Evolutionary conservation across 2,888 invertebrate genomes (phyloP), one percentile per base, ranked within the genome.

Genomic region (Sipunculus nudus): DNA sequence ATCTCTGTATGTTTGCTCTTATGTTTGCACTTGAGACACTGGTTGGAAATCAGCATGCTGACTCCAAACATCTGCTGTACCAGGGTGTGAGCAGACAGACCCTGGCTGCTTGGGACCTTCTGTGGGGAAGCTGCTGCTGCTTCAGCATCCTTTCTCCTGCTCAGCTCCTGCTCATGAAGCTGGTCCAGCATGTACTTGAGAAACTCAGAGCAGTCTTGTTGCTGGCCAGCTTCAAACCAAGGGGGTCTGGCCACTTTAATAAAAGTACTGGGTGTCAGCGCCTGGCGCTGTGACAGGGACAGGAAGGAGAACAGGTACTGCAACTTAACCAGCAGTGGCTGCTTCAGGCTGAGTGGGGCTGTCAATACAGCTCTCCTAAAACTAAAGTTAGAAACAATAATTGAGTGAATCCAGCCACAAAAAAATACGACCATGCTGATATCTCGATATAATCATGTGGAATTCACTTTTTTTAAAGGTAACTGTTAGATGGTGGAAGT

Each of bases 151-250:
- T n/a, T n/a, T n/a, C n/a, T n/a, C n/a, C n/a, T n/a, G 59, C 52
- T 10, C 47, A 62, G 86, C 74, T 90, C 90, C 73, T 92, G 91
- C 65, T 92, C 92, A 65, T 92, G 90, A 56, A 94, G 81, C 57
- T 89, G 85, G 79, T 91, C 90, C 72, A 91, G 85, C 10, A 91
- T 87, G 86, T 76, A 91, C 48, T 91, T 90, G 56, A 93, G 84
- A 84, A 92, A 93, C 84, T 94, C 94, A 0, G 92, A 92, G 82
- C 93, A 93, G 75, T 94, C 94, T 76, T 94, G 94, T 75, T 94
- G 94, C 65, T 90, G 87, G 19, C 92, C 90, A 5, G 87, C 86
- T 32, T 88, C 86, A 80, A 94, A 94, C 75, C 91, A 91, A 0
- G 91, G 88, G 5, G 94, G 93, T 68, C 90, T 87, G 1, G 92